A percentile compares a stretch with the other conserved stretches of the same genome.
Conservation (phyloP, 2,888 invertebrate species). For the Ectobius pallidus region DNA sequence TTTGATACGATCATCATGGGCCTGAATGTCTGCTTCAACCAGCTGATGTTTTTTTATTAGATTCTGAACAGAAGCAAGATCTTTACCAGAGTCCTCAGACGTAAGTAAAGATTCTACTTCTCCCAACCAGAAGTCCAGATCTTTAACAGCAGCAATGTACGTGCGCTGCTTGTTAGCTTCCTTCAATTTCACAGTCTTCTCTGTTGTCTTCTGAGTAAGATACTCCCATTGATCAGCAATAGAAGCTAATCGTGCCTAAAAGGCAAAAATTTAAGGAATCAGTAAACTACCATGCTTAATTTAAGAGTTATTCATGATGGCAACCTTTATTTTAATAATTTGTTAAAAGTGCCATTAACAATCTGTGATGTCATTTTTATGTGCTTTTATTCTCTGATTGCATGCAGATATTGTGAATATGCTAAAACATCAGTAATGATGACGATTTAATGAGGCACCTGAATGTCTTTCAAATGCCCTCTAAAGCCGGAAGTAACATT, state of each 20-base stretch:
- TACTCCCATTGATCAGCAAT: slow-evolving; percentile 99
- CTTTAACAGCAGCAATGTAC: slow-evolving; percentile 99
- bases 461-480: too few relatives aligned
- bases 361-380: too few relatives aligned
- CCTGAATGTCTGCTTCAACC: slow-evolving; percentile 96
- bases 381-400: too few relatives aligned
- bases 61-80: slow-evolving; percentile 97
- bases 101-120: slow-evolving; percentile 96
- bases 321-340: too few relatives aligned
- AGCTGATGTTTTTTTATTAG: slow-evolving; percentile 98
- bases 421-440: too few relatives aligned
- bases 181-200: slow-evolving; percentile 96
- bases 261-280: too few relatives aligned
- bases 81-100: slow-evolving; percentile 97
- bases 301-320: too few relatives aligned
- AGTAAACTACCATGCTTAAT: too few relatives aligned
- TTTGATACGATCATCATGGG: slow-evolving; percentile 93
- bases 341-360: too few relatives aligned
- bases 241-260: slow-evolving; percentile 74
- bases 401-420: too few relatives aligned
- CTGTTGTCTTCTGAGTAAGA: slow-evolving; percentile 96
- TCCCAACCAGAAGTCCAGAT: slow-evolving; percentile 99
- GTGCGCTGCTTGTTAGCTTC: slow-evolving; percentile 99
- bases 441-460: too few relatives aligned
- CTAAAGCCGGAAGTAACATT: too few relatives aligned